These are phyloP conservation scores for Ailuropoda melanoleuca DNA, from an alignment of 2,113 vertebrate species.

Conservation along the genomic window DNA sequence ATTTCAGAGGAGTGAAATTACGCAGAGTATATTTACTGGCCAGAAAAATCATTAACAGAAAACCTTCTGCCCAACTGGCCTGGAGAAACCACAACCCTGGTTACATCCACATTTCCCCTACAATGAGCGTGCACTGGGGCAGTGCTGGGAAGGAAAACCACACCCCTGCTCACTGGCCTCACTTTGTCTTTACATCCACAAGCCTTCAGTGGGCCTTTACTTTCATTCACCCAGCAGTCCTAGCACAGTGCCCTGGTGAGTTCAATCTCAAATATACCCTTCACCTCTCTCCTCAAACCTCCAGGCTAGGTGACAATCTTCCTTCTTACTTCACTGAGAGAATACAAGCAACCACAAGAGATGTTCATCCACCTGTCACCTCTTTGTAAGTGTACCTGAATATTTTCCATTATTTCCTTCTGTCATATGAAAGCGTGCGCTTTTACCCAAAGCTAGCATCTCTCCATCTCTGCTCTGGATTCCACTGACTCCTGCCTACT, in stretches of 20 bases:
- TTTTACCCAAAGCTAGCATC: not conserved
- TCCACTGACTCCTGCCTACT: not conserved
- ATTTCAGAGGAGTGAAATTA: slow-evolving; percentile 16
- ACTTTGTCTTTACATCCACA: not conserved
- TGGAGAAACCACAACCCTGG: not conserved
- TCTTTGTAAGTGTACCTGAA: not conserved
- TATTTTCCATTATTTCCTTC: not conserved
- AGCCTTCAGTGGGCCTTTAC: not conserved
- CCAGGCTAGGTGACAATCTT: not conserved
- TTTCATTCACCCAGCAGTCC: not conserved
- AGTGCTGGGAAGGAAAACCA: not conserved
- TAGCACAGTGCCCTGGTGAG: not conserved
- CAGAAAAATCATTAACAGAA: not conserved
- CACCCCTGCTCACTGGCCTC: not conserved
- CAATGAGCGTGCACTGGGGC: fast-evolving
- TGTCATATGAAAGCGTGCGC: not conserved
- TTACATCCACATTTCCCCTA: not conserved
- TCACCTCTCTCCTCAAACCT: not conserved
- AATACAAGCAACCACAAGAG: not conserved
- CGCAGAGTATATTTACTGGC: not conserved
- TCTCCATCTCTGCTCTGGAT: no score
- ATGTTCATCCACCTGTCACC: not conserved
- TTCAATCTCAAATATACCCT: not conserved
- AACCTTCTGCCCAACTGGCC: not conserved
- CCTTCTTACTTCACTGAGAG: not conserved